Evolutionary conservation across 2,797 vertebrate genomes (phyloP).

Genomic region (Chelon auratus): DNA sequence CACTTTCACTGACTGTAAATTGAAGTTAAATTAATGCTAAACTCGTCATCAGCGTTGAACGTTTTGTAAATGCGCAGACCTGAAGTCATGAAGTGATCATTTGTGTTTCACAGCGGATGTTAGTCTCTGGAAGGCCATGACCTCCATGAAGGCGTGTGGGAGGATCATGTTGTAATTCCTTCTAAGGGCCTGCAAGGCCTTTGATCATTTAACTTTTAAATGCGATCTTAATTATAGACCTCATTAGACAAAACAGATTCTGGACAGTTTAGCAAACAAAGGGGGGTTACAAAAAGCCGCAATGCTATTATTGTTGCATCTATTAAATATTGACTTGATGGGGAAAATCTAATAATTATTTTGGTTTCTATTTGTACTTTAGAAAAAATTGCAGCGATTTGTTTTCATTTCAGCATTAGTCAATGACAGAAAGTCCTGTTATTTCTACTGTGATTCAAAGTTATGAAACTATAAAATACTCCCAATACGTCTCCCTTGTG

Average conservation of each 20-base stretch:
- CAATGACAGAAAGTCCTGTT: not conserved
- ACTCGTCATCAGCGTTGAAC: too few relatives aligned
- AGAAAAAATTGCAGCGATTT: slow-evolving; percentile 10
- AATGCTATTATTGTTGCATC: slow-evolving; percentile 8
- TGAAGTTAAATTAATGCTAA: too few relatives aligned
- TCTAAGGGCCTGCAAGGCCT: too few relatives aligned
- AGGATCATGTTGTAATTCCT: slow-evolving; percentile 10
- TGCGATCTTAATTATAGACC: slow-evolving; percentile 11
- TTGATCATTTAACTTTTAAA: not conserved
- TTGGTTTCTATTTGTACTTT: slow-evolving; percentile 18
- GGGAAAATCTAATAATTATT: not conserved
- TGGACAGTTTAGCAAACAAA: slow-evolving; percentile 1
- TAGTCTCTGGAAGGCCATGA: too few relatives aligned
- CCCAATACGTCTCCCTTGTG: too few relatives aligned
- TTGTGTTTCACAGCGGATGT: too few relatives aligned
- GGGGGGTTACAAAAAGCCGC: not conserved
- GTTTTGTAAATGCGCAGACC: too few relatives aligned
- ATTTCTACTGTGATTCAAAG: not conserved
- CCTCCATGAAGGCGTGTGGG: not conserved
- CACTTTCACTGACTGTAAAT: too few relatives aligned
- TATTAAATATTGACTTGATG: slow-evolving; percentile 11
- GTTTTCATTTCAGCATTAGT: slow-evolving; percentile 11
- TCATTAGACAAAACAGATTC: not conserved
- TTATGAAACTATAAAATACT: not conserved
- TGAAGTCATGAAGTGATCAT: too few relatives aligned